Evolutionary conservation across 2,113 vertebrate genomes (phyloP).

Genomic region (Choloepus hoffmanni): DNA sequence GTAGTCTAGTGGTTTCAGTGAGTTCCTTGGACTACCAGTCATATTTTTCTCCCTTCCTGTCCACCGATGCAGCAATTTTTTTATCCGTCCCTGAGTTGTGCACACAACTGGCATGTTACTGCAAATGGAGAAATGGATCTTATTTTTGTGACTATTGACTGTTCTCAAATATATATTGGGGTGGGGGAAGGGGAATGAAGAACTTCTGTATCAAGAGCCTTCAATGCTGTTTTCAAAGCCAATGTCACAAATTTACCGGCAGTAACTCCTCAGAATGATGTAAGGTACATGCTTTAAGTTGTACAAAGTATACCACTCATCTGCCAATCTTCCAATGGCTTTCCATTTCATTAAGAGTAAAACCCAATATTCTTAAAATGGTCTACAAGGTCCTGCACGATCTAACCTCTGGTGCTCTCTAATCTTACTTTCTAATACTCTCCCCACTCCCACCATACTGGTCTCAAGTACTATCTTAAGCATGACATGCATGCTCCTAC

Average conservation of each 20-base stretch:
- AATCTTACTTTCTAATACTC: neutral
- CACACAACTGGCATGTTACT: neutral
- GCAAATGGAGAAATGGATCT: neutral
- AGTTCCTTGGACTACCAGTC: no score
- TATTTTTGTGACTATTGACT: neutral
- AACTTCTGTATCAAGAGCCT: neutral
- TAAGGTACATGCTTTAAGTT: conserved; percentile 16
- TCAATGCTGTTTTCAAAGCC: conserved; percentile 12
- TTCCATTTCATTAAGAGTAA: neutral
- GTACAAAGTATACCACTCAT: neutral
- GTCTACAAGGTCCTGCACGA: no score
- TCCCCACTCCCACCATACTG: no score
- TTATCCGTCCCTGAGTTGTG: neutral
- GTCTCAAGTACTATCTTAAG: neutral
- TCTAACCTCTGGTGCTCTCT: neutral
- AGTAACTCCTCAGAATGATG: neutral
- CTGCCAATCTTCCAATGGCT: neutral
- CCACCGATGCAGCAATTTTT: neutral
- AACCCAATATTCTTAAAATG: neutral
- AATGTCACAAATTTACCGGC: conserved; percentile 14
- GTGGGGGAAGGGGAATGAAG: neutral
- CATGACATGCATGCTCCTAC: neutral
- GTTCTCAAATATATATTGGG: neutral
- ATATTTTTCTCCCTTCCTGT: neutral
- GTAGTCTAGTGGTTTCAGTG: rapidly evolving